Evolutionary conservation across 2,888 invertebrate genomes (phyloP).

Genomic region (Cheilosia variabilis): DNA sequence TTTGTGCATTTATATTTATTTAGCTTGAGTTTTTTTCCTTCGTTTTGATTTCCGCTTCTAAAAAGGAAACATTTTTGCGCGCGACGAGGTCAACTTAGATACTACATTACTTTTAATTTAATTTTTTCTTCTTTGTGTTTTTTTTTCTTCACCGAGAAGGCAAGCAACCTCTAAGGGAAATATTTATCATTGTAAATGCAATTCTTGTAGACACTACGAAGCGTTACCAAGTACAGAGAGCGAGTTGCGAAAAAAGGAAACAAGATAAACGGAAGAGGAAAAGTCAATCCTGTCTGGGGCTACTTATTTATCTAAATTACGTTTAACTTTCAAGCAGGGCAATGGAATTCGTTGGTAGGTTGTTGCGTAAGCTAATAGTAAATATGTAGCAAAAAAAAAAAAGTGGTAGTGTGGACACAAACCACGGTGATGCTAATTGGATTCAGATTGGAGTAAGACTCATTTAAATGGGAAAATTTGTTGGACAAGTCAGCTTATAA

Average conservation of each 20-base stretch:
- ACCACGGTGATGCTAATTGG: too few species aligned
- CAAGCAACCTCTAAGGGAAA: constrained; percentile 11
- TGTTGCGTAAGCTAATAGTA: not conserved
- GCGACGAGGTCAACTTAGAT: constrained; percentile 57
- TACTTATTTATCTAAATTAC: not conserved
- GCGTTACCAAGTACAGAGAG: constrained; percentile 25
- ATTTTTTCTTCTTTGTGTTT: constrained; percentile 27
- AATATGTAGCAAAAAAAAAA: too few species aligned
- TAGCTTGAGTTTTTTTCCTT: constrained; percentile 41
- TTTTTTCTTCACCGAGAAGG: not conserved
- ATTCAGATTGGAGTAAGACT: too few species aligned
- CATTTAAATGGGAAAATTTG: not conserved
- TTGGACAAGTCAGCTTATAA: too few species aligned
- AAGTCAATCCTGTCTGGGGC: constrained; percentile 6
- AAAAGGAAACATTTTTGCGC: constrained; percentile 33
- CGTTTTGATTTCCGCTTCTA: constrained; percentile 57
- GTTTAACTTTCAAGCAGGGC: not conserved
- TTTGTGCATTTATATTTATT: constrained; percentile 45
- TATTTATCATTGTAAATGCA: constrained; percentile 63
- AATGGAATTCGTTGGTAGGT: not conserved
- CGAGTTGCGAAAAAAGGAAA: not conserved
- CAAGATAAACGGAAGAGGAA: constrained; percentile 4
- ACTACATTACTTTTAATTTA: constrained; percentile 55
- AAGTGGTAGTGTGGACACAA: too few species aligned
- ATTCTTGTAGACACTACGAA: constrained; percentile 34